A percentile compares a stretch with the other conserved stretches of the same genome.
Conservation (phyloP, 37 sponge, comb jelly and placozoan genomes). For the Chondrilla cf. caribensis region DNA sequence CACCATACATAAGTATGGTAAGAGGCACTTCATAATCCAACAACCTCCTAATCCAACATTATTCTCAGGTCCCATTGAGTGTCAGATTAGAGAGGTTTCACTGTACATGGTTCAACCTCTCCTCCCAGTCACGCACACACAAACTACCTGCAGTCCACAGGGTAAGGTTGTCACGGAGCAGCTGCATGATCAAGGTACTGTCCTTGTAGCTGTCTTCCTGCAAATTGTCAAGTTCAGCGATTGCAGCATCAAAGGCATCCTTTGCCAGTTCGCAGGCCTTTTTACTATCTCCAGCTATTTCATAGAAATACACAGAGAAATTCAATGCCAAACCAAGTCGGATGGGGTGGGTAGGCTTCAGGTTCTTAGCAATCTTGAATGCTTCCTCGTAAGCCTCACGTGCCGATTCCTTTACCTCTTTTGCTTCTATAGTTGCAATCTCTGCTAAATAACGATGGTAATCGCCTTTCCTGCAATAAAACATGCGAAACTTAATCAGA, state of each 20-base stretch:
- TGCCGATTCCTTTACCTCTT: conserved; percentile 7
- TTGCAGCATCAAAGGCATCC: conserved; percentile 73
- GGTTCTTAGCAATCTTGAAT: conserved; percentile 4
- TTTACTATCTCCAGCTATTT: conserved; percentile 55
- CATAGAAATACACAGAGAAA: conserved; percentile 85
- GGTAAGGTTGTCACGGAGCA: conserved; percentile 78
- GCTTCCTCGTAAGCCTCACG: conserved; percentile 52
- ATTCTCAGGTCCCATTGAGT: too few relatives aligned
- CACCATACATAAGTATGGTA: too few relatives aligned
- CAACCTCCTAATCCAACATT: too few relatives aligned
- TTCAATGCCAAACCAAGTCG: conserved; percentile 83
- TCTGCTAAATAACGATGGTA: conserved; percentile 61
- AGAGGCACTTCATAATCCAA: too few relatives aligned
- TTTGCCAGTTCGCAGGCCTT: conserved; percentile 84
- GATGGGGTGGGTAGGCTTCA: conserved; percentile 73
- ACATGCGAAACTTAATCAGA: too few relatives aligned
- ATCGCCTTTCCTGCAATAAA: conserved; percentile 51
- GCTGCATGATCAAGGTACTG: conserved; percentile 82
- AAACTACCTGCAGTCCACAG: conserved; percentile 80
- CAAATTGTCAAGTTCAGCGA: conserved; percentile 61
- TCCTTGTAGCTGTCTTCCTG: conserved; percentile 74
- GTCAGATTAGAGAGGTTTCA: too few relatives aligned
- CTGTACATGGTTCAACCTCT: too few relatives aligned
- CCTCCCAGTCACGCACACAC: too few relatives aligned
- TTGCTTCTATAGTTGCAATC: neutral